A percentile compares a stretch with the other conserved stretches of the same genome.
Conservation (phyloP, 2,888 invertebrate species). For the Caenorhabditis doughertyi region DNA sequence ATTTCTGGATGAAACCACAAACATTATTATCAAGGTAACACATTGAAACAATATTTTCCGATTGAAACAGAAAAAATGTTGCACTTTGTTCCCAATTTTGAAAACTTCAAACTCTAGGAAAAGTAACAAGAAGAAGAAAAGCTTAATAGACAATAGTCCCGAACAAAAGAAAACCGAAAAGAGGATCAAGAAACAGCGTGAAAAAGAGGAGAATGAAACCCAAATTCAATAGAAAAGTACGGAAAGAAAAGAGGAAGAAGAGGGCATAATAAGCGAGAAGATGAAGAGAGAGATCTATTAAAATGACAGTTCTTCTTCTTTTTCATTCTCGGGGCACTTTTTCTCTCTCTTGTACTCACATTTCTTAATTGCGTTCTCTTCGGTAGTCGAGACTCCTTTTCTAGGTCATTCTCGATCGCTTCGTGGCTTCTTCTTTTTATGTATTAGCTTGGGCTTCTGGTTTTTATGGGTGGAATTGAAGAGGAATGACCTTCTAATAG, state of each 20-base stretch:
- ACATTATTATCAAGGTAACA: too few species aligned
- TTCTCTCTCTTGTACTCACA: conserved; percentile 6
- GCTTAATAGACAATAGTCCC: too few species aligned
- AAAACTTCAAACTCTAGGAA: too few species aligned
- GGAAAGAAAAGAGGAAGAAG: background rate
- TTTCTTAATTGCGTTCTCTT: conserved; percentile 33
- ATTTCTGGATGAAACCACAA: too few species aligned
- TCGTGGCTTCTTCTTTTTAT: conserved; percentile 11
- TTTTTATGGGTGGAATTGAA: conserved; percentile 1
- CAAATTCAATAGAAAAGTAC: conserved; percentile 37
- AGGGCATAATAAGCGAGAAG: conserved; percentile 46
- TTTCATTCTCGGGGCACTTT: conserved; percentile 2
- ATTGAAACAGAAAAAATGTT: too few species aligned
- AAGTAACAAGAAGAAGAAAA: too few species aligned
- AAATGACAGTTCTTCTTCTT: conserved; percentile 28
- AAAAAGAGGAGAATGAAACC: conserved; percentile 5
- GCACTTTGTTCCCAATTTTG: too few species aligned
- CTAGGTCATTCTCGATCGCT: conserved; percentile 37
- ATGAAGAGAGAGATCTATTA: conserved; percentile 30
- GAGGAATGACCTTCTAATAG: too few species aligned
- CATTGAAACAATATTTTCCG: too few species aligned
- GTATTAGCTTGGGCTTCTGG: background rate
- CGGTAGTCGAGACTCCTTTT: conserved; percentile 44
- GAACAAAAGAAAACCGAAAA: too few species aligned
- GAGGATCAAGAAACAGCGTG: conserved; percentile 9